Base-by-base conservation (phyloP, 1,140 invertebrate species). In the Drosophila orena region DNA sequence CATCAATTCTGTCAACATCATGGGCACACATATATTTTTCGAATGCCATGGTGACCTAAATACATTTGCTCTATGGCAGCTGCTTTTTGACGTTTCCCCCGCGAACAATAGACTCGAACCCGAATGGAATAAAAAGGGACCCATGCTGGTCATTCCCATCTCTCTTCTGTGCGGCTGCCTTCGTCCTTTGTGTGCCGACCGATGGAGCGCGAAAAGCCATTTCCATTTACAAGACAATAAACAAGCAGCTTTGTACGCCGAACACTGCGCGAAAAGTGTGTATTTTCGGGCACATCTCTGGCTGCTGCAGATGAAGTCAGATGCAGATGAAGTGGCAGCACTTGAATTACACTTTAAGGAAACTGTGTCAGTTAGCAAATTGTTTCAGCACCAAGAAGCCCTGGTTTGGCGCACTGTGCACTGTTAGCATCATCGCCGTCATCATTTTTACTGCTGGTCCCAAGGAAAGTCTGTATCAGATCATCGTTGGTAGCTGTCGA, bases 181-280 rank as follows among this genome's bases (percentile, higher is more conserved):
- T 15, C 27, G 52, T 62, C 58, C 44, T 56, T 75, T 76, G 79
- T 70, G 56, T 15, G 47, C 44, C 56, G 37, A 42, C 59, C 52
- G 79, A 79, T 85, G 79, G 83, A 81, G 83, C 83, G 61, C 74
- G 61, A 78, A 85, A 81, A 79, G 79, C 78, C 71, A 81, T 88
- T 88, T 86, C 65, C 74, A 88, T 79, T 81, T 79, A 75, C 74
- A 86, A 88, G 64, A 76, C 56, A 75, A 73, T 81, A 86, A 74
- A 77, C 83, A 88, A 66, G 61, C 44, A 61, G 60, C 65, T 76
- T 71, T 86, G 65, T 79, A 54, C 24, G n/a, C 34, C 30, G 44
- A 34, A 20, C 58, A 62, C 54, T 59, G 46, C 30, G 47, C 2
- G 11, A 35, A 34, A 60, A 56, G 52, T n/a, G 10, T 4, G n/a